Base-by-base conservation (phyloP, 2,113 vertebrate genomes). In the Pseudonaja textilis region DNA sequence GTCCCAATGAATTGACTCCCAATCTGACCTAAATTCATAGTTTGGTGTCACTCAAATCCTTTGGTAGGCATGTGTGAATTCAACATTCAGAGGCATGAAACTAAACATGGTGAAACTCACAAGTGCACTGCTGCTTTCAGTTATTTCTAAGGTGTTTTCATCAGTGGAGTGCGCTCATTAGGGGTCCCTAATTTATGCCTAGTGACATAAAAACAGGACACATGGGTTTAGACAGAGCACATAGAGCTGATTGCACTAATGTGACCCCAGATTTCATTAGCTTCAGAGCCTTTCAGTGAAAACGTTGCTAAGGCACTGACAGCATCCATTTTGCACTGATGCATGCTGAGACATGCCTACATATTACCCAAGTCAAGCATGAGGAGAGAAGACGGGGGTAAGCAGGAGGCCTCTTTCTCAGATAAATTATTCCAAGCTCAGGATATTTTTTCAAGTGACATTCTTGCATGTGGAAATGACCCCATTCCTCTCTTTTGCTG, bases 261-360 rank as follows among this genome's bases (percentile, higher is more conserved):
- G 55, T 93, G 85, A 39, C 34, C 34, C 18, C 52, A 56, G 57
- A 47, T 91, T 88, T 88, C 50, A 47, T 47, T 42, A 50, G 7
- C 18, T 22, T 34, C 10, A 3, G 85, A 88, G 59, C 91, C 47
- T 89, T 81, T 14, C 55, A 74, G 69, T 56, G 52, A 42, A 69
- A 39, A 56, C 18, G 54, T 91, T 88, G 61, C 61, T 87, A 91
- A 88, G 90, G 18, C 34, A 69, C 42, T 8, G 8, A 29, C 12
- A 59, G 86, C 45, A 50, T 91, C 55, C 87, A 39, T 39, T 47
- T 69, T 25, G n/a, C 55, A 91, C 42, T 39, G 25, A 29, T 52
- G 52, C 93, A 89, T 85, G 93, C 59, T 86, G 29, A 29, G 90
- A 87, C 93, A 93, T 52, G 93, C 26, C 64, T 55, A 85, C 8